Evolutionary conservation across 2,113 vertebrate genomes (phyloP).

Genomic region (Bubo bubo): DNA sequence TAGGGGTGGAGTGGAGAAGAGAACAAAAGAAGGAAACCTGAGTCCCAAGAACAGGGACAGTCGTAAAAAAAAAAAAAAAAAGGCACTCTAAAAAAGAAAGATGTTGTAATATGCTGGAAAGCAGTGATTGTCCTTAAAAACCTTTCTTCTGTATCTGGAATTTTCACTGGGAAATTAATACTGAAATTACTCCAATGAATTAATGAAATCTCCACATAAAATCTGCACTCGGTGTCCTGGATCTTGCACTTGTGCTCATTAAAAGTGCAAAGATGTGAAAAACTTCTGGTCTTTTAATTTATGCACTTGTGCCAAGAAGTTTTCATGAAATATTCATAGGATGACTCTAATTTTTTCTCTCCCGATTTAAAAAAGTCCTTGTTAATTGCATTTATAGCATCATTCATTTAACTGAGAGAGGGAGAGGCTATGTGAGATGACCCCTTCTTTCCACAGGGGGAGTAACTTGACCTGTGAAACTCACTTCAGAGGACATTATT

Average conservation of each 20-base stretch:
- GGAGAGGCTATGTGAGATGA: background rate
- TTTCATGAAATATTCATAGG: background rate
- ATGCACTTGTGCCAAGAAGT: accelerated
- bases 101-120: background rate
- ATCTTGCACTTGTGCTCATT: background rate
- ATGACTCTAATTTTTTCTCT: background rate
- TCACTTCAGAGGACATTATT: background rate
- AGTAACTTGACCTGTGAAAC: background rate
- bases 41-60: background rate
- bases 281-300: background rate
- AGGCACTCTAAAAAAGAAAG: background rate
- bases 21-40: constrained; percentile 55
- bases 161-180: background rate
- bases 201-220: background rate
- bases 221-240: background rate
- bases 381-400: background rate
- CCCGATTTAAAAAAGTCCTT: background rate
- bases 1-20: constrained; percentile 1
- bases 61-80: background rate
- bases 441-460: background rate
- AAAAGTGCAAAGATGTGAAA: background rate
- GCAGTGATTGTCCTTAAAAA: background rate
- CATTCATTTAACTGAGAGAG: background rate
- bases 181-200: background rate
- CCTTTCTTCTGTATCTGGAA: background rate